Percentiles rank a stretch among this genome's conserved stretches.
Evolutionary conservation across 1,140 invertebrate genomes (phyloP).

Genomic region (Planococcus citri): DNA sequence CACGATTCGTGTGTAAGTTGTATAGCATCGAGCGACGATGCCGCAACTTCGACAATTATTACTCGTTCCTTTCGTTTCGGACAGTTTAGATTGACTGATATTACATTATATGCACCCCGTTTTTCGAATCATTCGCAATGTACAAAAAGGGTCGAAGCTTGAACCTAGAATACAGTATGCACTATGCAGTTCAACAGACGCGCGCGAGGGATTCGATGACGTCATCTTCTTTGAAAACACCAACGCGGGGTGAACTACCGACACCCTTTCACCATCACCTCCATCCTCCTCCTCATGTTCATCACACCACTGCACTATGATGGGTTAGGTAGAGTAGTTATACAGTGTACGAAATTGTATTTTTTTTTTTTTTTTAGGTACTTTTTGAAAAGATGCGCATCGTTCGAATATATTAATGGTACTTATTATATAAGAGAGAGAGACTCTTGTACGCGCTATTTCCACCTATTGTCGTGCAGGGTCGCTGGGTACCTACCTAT

Average conservation of each 20-base stretch:
- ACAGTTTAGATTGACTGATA: slow-evolving; percentile 7
- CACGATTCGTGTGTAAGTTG: not conserved
- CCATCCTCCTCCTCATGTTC: no score
- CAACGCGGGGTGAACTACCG: not conserved
- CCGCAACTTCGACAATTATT: slow-evolving; percentile 2
- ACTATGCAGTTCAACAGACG: not conserved
- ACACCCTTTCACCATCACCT: no score
- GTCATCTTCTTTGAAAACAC: not conserved
- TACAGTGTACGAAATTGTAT: not conserved
- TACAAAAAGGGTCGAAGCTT: not conserved
- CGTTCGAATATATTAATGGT: not conserved
- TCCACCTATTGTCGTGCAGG: not conserved
- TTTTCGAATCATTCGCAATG: not conserved
- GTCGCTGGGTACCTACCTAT: no score
- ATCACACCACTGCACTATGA: no score
- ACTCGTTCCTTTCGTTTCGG: not conserved
- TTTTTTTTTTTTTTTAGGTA: no score
- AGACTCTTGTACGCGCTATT: not conserved
- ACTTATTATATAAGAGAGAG: not conserved
- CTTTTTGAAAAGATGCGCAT: not conserved
- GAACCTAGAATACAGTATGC: no score
- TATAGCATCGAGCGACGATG: not conserved
- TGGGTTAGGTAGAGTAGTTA: no score
- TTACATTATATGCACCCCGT: not conserved
- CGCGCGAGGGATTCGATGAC: not conserved